phyloP scores from a whole-genome alignment of 2,797 vertebrate species.

The Cirrhinus molitorella region DNA sequence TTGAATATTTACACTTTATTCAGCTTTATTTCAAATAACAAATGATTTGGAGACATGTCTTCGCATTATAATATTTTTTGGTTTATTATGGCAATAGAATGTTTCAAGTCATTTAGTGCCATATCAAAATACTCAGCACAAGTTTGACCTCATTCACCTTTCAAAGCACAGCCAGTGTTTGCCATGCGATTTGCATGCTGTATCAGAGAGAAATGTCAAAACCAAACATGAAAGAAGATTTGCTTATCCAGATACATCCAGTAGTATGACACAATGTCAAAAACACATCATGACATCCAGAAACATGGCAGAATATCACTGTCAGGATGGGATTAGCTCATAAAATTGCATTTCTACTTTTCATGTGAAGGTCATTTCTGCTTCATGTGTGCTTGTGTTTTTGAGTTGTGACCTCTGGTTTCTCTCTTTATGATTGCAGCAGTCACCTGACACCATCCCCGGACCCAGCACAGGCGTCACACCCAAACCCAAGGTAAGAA shows the following conservation, averaged over 20 bases:
- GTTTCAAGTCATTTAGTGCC: neutral
- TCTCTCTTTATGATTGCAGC: slow-evolving; percentile 74
- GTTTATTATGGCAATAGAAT: neutral
- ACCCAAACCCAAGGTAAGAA: slow-evolving; percentile 76
- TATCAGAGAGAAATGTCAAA: neutral
- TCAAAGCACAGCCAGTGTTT: neutral
- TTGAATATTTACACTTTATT: neutral
- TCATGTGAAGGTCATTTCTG: neutral
- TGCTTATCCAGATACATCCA: neutral
- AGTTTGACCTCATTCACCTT: neutral
- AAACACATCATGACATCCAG: neutral
- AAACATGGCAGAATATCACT: neutral
- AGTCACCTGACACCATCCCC: slow-evolving; percentile 83
- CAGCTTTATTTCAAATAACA: too few species aligned
- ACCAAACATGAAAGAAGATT: neutral
- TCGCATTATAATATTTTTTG: neutral
- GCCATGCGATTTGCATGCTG: neutral
- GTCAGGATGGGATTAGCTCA: neutral
- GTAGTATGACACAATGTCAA: neutral
- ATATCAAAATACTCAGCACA: neutral
- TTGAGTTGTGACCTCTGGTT: slow-evolving; percentile 50
- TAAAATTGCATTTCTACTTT: neutral
- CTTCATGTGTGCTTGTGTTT: slow-evolving; percentile 1
- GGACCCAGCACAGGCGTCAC: slow-evolving; percentile 77
- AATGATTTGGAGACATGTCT: neutral